Base-by-base conservation (phyloP, 2,888 invertebrate species). In the Ashinkailepas kermadecensis region DNA sequence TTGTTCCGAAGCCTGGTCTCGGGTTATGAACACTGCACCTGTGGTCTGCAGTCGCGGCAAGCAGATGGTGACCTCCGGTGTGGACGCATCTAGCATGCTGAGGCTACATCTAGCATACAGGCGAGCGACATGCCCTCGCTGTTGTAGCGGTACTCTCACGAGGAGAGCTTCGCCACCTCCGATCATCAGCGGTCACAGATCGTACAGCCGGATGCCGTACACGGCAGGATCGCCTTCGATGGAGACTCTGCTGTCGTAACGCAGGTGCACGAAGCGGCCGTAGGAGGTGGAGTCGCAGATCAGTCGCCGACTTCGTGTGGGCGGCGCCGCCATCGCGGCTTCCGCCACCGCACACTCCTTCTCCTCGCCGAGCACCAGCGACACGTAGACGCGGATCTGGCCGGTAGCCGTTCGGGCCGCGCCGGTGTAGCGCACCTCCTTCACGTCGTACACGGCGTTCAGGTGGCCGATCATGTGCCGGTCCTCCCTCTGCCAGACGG, bases 191-290 rank as follows among this genome's bases (percentile, higher is more conserved):
- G 39, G 39, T 23, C 23, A 65, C 65, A n/a, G 23, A 25, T 25
- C 67, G 9, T 12, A 13, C 4, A 67, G 25, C 7, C 0, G 25
- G 12, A n/a, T 23, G 12, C 67, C 67, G n/a, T n/a, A 67, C 25
- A 67, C 67, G 25, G 25, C 25, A 6, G 67, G 11, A 0, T 25
- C 0, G 25, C 67, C 25, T 8, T 6, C 2, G 25, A 67, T 13
- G 13, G 6, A 4, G n/a, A n/a, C 25, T 7, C 13, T 13, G 12
- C 13, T 8, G 12, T 6, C 12, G 25, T 11, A 25, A 25, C 13
- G 25, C 67, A 67, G 67, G 67, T 67, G 67, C 12, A 67, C 67
- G 67, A 25, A 67, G 67, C 67, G 67, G 25, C 25, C 67, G 25
- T 25, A 67, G 25, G 25, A 13, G 67, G 25, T 25, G 12, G 3